A percentile compares a stretch with the other conserved stretches of the same genome.
Evolutionary conservation across 1,140 invertebrate genomes (phyloP).

Genomic region (Paramacrobiotus metropolitanus): DNA sequence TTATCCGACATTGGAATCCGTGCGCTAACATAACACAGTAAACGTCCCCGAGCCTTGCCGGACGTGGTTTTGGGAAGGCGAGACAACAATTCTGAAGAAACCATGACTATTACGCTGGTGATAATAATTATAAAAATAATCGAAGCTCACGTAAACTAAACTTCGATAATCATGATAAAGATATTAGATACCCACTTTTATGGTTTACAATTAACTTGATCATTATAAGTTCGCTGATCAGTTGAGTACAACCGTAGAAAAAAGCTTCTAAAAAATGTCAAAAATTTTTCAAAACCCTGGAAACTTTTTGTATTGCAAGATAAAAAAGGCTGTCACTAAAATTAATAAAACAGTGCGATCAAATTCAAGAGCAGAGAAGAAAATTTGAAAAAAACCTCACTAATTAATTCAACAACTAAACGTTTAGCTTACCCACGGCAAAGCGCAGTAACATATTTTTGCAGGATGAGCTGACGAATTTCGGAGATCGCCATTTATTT

Average conservation of each 20-base stretch:
- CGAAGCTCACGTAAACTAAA: not conserved
- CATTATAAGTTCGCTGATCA: no score
- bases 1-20: not conserved
- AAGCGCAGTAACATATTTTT: not conserved
- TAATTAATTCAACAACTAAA: not conserved
- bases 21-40: not conserved
- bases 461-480: not conserved
- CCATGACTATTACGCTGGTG: not conserved
- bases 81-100: not conserved
- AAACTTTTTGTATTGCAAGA: no score
- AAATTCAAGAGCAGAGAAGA: not conserved
- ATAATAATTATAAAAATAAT: not conserved
- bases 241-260: no score
- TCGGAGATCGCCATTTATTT: not conserved
- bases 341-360: no score
- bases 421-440: not conserved
- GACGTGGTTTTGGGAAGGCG: not conserved
- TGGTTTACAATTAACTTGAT: no score
- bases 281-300: no score
- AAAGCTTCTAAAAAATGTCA: no score
- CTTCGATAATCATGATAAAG: not conserved
- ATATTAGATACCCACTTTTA: no score
- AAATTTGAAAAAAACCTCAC: not conserved
- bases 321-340: no score
- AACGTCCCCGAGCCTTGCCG: not conserved